phyloP scores from a whole-genome alignment of 2,888 invertebrate species.

The Tridacna crocea region DNA sequence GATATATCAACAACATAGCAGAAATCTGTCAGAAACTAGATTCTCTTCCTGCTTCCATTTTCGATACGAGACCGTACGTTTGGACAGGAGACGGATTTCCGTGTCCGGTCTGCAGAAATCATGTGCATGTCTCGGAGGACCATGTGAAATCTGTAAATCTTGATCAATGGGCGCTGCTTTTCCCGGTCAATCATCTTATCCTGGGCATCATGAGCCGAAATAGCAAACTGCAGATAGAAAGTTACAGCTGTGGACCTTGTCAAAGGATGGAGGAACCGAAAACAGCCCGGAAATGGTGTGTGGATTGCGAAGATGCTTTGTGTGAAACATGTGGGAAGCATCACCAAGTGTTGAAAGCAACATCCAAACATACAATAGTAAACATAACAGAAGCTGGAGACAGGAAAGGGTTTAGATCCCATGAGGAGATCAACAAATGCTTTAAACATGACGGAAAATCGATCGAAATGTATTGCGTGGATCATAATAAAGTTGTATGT shows the following conservation, averaged over 20 bases:
- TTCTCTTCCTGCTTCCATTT: constrained; percentile 58
- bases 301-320: constrained; percentile 57
- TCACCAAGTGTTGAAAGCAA: constrained; percentile 56
- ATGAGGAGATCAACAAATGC: constrained; percentile 55
- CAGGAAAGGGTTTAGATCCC: constrained; percentile 27
- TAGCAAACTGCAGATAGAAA: constrained; percentile 32
- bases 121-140: constrained; percentile 39
- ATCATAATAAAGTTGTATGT: constrained; percentile 58
- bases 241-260: constrained; percentile 47
- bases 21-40: constrained; percentile 52
- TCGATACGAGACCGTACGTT: constrained; percentile 59
- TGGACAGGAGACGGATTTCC: constrained; percentile 64
- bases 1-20: constrained; percentile 54
- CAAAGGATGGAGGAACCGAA: constrained; percentile 54
- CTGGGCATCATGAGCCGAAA: constrained; percentile 54
- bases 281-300: constrained; percentile 50
- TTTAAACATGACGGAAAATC: constrained; percentile 46
- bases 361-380: constrained; percentile 46
- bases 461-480: constrained; percentile 59
- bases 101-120: constrained; percentile 58
- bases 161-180: constrained; percentile 52
- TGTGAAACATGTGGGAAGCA: constrained; percentile 53
- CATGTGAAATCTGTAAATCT: constrained; percentile 20
- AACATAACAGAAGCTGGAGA: constrained; percentile 47
- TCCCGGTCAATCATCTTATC: constrained; percentile 57